Percentiles rank a stretch among this genome's conserved stretches.
phyloP scores from a whole-genome alignment of 2,797 vertebrate species.

The Adrianichthys oophorus region DNA sequence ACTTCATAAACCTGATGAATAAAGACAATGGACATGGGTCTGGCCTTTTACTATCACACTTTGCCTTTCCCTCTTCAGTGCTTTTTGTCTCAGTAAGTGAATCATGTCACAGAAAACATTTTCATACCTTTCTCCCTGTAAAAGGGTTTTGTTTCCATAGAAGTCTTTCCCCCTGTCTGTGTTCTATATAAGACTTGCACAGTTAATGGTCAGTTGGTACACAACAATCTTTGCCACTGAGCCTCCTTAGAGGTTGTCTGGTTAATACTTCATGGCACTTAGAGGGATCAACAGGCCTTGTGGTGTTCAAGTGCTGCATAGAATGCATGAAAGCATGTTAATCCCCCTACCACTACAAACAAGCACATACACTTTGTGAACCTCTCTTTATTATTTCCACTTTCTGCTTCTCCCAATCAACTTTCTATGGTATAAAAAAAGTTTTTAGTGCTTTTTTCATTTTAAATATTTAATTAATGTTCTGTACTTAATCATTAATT shows the following conservation, averaged over 20 bases:
- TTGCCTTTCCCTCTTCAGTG: not conserved
- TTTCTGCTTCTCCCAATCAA: conserved; percentile 18
- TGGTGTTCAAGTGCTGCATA: conserved; percentile 62
- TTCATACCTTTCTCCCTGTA: conserved; percentile 36
- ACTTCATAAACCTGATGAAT: conserved; percentile 16
- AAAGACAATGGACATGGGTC: conserved; percentile 8
- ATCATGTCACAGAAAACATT: conserved; percentile 19
- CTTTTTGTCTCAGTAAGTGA: conserved; percentile 12
- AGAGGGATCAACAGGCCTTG: conserved; percentile 68
- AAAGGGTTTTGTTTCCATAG: conserved; percentile 27
- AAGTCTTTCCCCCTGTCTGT: conserved; percentile 21
- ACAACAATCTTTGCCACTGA: conserved; percentile 24
- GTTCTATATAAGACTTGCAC: conserved; percentile 50
- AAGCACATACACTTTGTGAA: conserved; percentile 39
- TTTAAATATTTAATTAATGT: too few relatives aligned
- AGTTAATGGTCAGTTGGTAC: conserved; percentile 52
- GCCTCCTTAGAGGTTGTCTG: conserved; percentile 64
- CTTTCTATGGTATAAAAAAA: not conserved
- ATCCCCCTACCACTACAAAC: conserved; percentile 36
- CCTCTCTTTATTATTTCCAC: conserved; percentile 8
- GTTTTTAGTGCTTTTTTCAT: too few relatives aligned
- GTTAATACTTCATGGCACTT: conserved; percentile 82
- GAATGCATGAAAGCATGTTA: conserved; percentile 66
- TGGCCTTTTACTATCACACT: conserved; percentile 15
- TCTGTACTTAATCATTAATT: too few relatives aligned